phyloP scores from a whole-genome alignment of 2,113 vertebrate species.

The Periophthalmus modestus region DNA sequence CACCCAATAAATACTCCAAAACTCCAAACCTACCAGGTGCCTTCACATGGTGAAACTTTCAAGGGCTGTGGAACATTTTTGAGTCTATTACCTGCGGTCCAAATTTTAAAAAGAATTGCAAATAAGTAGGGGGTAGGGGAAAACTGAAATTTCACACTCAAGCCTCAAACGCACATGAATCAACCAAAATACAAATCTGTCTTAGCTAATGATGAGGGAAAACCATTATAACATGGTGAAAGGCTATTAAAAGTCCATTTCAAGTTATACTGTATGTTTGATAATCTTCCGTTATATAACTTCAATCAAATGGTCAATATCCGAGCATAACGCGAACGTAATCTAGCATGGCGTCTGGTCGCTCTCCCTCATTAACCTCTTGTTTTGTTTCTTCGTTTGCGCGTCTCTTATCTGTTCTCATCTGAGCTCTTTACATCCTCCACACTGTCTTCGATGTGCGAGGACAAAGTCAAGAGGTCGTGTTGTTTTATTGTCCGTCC shows the following conservation, averaged over 20 bases:
- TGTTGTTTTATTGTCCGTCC: conserved; percentile 71
- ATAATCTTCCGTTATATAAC: neutral
- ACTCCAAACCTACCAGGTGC: no score
- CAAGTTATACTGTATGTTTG: no score
- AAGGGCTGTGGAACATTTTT: no score
- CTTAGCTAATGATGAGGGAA: neutral
- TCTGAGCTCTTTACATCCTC: conserved; percentile 28
- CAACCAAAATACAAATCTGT: no score
- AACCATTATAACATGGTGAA: neutral
- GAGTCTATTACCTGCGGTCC: no score
- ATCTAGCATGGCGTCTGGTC: neutral
- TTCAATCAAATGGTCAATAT: neutral
- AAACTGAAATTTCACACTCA: no score
- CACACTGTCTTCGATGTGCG: conserved; percentile 46
- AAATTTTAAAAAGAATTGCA: no score
- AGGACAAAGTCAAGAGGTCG: conserved; percentile 70
- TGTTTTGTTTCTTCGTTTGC: neutral
- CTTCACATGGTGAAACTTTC: no score
- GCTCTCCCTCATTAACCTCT: conserved; percentile 7
- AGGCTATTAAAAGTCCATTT: no score
- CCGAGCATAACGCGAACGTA: neutral
- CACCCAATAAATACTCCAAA: no score
- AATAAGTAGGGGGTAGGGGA: no score
- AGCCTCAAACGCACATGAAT: no score
- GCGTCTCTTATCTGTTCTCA: conserved; percentile 21